Conservation (phyloP, 2,888 invertebrate genomes). For the Crocallis elinguaria region DNA sequence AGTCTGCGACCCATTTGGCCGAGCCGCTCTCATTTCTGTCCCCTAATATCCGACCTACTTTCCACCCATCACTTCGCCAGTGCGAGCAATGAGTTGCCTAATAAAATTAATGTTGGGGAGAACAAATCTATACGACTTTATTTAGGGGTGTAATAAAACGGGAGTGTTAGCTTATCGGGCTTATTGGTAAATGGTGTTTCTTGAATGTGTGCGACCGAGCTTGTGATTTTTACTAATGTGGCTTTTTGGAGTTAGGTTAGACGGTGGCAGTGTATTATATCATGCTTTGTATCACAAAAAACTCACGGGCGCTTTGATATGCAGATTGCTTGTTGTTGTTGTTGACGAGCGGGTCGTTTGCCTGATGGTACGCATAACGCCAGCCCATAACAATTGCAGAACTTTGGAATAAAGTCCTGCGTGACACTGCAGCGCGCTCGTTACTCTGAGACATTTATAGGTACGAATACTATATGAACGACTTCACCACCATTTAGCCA, state of each 20-base stretch:
- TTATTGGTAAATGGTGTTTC: not conserved
- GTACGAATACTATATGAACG: no score
- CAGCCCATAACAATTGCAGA: no score
- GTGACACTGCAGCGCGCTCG: no score
- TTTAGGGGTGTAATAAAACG: constrained; percentile 1
- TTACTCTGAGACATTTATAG: no score
- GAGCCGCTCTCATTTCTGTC: constrained; percentile 65
- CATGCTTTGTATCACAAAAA: no score
- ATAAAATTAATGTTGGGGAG: constrained; percentile 36
- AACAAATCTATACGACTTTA: constrained; percentile 16
- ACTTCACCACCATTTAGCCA: no score
- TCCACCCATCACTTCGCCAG: constrained; percentile 53
- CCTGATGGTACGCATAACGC: no score
- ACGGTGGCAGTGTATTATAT: no score
- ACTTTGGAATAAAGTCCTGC: no score
- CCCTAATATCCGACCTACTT: constrained; percentile 79
- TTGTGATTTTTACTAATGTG: not conserved
- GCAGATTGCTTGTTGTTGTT: no score
- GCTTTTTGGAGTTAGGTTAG: not conserved
- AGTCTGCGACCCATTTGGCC: constrained; percentile 68
- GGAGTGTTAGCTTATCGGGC: constrained; percentile 8
- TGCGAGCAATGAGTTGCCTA: constrained; percentile 55
- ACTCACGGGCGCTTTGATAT: no score
- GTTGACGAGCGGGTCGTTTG: no score
- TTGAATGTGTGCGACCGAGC: not conserved